Evolutionary conservation across 92 coral and sea anemone species (phyloP), one percentile per base, ranked within the genome.

Genomic region (Epizoanthus rinbou): DNA sequence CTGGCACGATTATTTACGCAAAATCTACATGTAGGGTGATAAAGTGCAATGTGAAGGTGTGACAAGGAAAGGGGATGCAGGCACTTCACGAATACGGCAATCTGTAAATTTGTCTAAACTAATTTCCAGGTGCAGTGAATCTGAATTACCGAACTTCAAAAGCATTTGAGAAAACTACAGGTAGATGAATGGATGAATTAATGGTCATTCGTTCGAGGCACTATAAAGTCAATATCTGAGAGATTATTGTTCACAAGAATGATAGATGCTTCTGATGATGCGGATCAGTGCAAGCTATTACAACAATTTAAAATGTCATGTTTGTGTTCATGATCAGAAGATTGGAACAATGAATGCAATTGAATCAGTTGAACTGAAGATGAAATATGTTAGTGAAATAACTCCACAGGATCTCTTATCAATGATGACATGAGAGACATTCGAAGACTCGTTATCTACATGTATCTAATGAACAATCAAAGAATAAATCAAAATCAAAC

Each of bases 201-300:
- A 28, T 19, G 23, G 10, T 19, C 28, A n/a, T n/a, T n/a, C n/a
- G n/a, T n/a, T n/a, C n/a, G n/a, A n/a, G 41, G 24, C 70, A 19
- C 28, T 28, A n/a, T 0, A 5, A 65, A 4, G 70, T 25, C 70
- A 65, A 65, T 43, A 21, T 43, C 70, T 65, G 70, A 65, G 14
- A 65, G 41, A 65, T 65, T 65, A 65, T 65, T 18, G 70, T 65
- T 65, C 43, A 65, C 70, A 65, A 65, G 70, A 65, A 65, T 17
- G 70, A 65, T 65, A 25, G 15, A 65, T 65, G 70, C 3, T 65
- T 65, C 41, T 25, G 70, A 65, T 65, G 70, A 6, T 37, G 43
- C 43, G 70, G 70, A 65, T 65, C 41, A 65, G 70, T 65, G 70
- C 70, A 65, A 65, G 70, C 70, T n/a, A n/a, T n/a, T 65, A 65